Conservation (phyloP, 2,888 invertebrate species). For the Dilophus febrilis region DNA sequence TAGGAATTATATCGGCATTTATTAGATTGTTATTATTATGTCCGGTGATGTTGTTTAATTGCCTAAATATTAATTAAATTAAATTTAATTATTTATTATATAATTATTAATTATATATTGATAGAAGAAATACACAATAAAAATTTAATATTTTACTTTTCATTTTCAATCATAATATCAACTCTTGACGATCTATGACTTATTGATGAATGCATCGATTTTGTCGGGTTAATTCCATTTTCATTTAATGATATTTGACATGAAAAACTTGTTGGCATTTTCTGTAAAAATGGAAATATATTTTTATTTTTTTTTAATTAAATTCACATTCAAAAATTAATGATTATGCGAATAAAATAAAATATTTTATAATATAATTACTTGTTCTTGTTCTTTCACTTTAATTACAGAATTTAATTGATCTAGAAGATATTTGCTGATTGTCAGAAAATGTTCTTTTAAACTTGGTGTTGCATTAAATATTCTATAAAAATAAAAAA, state of each 20-base stretch:
- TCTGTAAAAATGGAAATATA: too few relatives aligned
- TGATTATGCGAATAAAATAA: too few relatives aligned
- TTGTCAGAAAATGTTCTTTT: conserved; percentile 30
- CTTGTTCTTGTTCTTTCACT: too few relatives aligned
- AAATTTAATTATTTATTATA: not conserved
- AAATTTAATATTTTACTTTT: not conserved
- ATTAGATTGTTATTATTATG: too few relatives aligned
- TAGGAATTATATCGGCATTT: too few relatives aligned
- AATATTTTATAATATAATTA: too few relatives aligned
- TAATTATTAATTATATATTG: not conserved
- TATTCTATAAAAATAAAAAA: conserved; percentile 15
- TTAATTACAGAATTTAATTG: conserved; percentile 37
- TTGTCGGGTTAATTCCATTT: conserved; percentile 28
- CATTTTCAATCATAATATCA: conserved; percentile 6
- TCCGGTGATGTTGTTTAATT: not conserved
- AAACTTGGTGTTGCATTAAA: conserved; percentile 24
- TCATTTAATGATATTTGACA: conserved; percentile 51
- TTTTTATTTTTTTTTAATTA: too few relatives aligned
- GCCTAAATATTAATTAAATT: not conserved
- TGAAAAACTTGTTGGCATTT: conserved; percentile 38
- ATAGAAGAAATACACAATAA: not conserved
- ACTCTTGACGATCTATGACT: conserved; percentile 5
- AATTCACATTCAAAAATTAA: too few relatives aligned
- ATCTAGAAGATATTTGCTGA: conserved; percentile 42
- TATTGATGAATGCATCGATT: conserved; percentile 3